A percentile compares a stretch with the other conserved stretches of the same genome.
phyloP scores from a whole-genome alignment of 92 coral and sea anemone genomes.

The Paragorgia papillata region DNA sequence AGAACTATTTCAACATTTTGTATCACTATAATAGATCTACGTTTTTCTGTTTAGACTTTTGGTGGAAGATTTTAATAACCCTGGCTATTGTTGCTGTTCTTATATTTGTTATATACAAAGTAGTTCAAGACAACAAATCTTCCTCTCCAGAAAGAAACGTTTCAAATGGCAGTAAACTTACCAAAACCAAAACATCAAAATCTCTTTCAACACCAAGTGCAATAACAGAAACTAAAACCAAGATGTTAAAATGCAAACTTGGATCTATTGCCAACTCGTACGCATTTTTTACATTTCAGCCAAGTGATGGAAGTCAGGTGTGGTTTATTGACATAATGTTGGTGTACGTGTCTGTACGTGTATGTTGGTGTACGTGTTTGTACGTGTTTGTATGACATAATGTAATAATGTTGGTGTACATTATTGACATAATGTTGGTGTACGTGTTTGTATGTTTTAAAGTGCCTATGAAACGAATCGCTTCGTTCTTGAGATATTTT shows the following conservation, averaged over 20 bases:
- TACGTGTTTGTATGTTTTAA: no score
- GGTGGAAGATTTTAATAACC: slow-evolving; percentile 11
- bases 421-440: no score
- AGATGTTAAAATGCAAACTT: background rate
- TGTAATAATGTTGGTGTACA: no score
- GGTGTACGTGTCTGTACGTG: no score
- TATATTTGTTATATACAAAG: slow-evolving; percentile 1
- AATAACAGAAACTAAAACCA: background rate
- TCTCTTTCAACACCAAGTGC: background rate
- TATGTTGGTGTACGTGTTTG: background rate
- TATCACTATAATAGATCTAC: no score
- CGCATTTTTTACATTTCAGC: slow-evolving; percentile 11
- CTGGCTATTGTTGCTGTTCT: background rate
- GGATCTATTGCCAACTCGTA: slow-evolving; percentile 7
- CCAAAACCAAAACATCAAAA: background rate
- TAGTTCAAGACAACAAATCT: background rate
- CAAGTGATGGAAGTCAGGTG: slow-evolving; percentile 1
- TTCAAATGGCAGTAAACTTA: background rate
- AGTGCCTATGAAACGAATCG: no score
- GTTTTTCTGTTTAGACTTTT: slow-evolving; percentile 4
- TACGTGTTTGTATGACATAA: no score
- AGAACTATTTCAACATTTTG: no score
- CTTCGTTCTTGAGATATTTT: no score
- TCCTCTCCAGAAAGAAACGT: background rate
- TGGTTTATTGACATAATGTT: background rate